Base-by-base conservation (phyloP, 2,888 invertebrate species). In the Drosophila prostipennis region DNA sequence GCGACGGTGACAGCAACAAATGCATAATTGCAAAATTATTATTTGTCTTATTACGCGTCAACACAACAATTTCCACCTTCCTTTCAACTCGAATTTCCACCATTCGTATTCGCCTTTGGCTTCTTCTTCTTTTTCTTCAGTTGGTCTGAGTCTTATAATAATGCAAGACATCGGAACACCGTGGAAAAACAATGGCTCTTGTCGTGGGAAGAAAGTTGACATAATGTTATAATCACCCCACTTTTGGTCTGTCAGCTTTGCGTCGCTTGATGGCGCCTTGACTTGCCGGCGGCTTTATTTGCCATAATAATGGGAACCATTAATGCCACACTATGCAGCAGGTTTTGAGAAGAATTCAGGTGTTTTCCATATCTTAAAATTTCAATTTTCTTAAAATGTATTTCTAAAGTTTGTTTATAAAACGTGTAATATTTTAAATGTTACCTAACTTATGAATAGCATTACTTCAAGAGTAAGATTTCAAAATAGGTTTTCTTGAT, bases 121-220 rank as follows among this genome's bases (percentile, higher is more conserved):
- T 63, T 64, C 63, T 53, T 53, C 58, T 36, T 43, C 59, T 55
- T 19, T 51, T 29, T 59, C 34, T 19, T 39, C 63, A 32, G 14
- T 32, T 5, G 32, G 46, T 53, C 73, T 48, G 4, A 32, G 10
- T 32, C 2, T 39, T 39, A 37, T 29, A 39, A 54, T 26, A 53
- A 43, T 49, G 59, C 60, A 54, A 59, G 70, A 54, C 42, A 69
- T 59, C 49, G 61, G 63, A 64, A 53, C 43, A 56, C 76, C 74
- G 64, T 67, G 56, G 79, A 64, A 69, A 56, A 52, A 51, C 61
- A 64, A 60, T 63, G 61, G 67, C 42, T 54, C 69, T 48, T 74
- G 77, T 78, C 87, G 84, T 85, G 84, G 84, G 87, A 85, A 85
- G 84, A 85, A 85, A 85, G 84, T 82, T 85, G 87, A 84, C 87